Percentiles rank a stretch among this genome's conserved stretches.
Evolutionary conservation across 1,140 invertebrate species (phyloP).

Genomic region (Drosophila pseudoobscura): DNA sequence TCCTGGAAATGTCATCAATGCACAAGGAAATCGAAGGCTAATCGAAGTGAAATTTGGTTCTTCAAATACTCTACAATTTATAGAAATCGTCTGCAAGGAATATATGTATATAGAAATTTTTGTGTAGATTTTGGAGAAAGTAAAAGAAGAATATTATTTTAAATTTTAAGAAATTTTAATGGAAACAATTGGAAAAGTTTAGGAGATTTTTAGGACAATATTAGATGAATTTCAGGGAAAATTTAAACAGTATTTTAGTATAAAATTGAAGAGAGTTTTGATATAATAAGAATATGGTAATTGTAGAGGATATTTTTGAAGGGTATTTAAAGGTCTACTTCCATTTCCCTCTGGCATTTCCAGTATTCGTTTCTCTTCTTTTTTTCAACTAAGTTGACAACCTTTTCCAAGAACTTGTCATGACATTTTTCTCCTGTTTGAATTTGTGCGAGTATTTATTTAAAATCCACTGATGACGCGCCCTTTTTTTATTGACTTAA

Average conservation of each 20-base stretch:
- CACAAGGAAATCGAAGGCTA: background rate
- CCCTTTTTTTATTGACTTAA: constrained; percentile 66
- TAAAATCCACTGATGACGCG: constrained; percentile 50
- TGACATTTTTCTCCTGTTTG: constrained; percentile 48
- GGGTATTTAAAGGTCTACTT: constrained; percentile 1
- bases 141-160: too few relatives aligned
- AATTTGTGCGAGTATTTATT: constrained; percentile 49
- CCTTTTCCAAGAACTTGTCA: constrained; percentile 65
- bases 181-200: too few relatives aligned
- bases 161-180: too few relatives aligned
- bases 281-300: too few relatives aligned
- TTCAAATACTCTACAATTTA: constrained; percentile 1
- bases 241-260: too few relatives aligned
- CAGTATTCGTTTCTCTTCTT: background rate
- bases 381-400: constrained; percentile 31
- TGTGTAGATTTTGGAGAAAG: too few relatives aligned
- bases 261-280: too few relatives aligned
- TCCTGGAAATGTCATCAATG: constrained; percentile 42
- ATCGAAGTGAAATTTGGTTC: background rate
- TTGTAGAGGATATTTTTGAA: too few relatives aligned
- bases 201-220: too few relatives aligned
- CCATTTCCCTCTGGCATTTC: background rate
- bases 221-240: too few relatives aligned
- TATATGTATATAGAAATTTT: too few relatives aligned
- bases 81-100: background rate